Evolutionary conservation across 1,140 invertebrate species (phyloP).

Genomic region (Aplysia californica): DNA sequence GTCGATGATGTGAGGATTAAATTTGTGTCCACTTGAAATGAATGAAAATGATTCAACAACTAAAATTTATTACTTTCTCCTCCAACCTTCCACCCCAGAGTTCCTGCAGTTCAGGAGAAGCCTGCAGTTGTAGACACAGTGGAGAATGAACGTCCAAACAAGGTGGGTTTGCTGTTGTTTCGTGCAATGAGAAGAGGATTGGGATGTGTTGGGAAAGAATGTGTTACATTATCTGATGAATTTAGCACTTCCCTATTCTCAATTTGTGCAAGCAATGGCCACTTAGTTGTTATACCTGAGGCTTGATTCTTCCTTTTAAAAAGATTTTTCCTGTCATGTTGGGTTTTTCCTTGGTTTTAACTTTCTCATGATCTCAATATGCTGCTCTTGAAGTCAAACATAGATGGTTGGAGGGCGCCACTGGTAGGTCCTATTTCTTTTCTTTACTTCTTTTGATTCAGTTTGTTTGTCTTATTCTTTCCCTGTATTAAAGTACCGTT

Average conservation of each 20-base stretch:
- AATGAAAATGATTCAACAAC: neutral
- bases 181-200: neutral
- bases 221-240: neutral
- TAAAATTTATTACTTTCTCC: neutral
- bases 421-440: too few species aligned
- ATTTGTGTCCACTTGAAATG: neutral
- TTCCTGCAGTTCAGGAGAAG: neutral
- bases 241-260: neutral
- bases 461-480: too few species aligned
- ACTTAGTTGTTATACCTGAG: neutral
- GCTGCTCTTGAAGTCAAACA: too few species aligned
- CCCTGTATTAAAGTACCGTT: too few species aligned
- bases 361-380: too few species aligned
- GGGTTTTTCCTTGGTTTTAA: too few species aligned
- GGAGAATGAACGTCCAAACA: neutral
- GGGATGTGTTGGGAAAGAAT: neutral
- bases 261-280: neutral
- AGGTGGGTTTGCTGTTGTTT: neutral
- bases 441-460: too few species aligned
- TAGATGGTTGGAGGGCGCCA: too few species aligned
- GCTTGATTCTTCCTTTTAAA: too few species aligned
- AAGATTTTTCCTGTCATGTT: too few species aligned
- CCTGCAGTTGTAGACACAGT: neutral
- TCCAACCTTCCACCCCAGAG: neutral
- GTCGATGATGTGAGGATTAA: neutral